Evolutionary conservation across 2,113 vertebrate genomes (phyloP).

Genomic region (Spea multiplicata): DNA sequence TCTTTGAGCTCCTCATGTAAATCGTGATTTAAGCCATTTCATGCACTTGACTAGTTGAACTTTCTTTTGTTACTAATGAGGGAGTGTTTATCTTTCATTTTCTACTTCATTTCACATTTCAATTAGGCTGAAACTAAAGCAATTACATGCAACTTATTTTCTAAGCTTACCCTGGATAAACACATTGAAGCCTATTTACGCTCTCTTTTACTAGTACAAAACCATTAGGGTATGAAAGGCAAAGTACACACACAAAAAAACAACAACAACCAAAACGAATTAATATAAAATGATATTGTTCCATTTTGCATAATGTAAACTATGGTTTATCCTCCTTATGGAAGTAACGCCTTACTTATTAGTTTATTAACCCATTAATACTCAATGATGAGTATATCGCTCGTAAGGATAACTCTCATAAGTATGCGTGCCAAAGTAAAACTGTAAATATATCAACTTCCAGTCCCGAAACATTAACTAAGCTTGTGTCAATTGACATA

Average conservation of each 20-base stretch:
- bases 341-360: no score
- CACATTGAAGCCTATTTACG: not conserved
- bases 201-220: not conserved
- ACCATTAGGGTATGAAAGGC: not conserved
- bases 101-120: constrained; percentile 38
- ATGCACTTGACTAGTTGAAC: constrained; percentile 37
- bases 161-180: constrained; percentile 8
- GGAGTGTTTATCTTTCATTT: constrained; percentile 38
- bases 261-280: not conserved
- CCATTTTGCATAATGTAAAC: no score
- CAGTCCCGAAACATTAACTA: no score
- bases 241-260: not conserved
- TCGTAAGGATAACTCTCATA: no score
- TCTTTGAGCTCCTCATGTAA: not conserved
- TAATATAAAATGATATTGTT: no score
- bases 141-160: constrained; percentile 27
- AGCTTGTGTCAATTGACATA: no score
- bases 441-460: no score
- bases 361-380: no score
- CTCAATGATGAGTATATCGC: no score
- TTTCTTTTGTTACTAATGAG: constrained; percentile 26
- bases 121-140: constrained; percentile 27
- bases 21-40: constrained; percentile 26
- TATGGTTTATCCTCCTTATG: no score
- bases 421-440: no score